Conservation (phyloP, 2,888 invertebrate genomes). For the Macrosiphum euphorbiae region DNA sequence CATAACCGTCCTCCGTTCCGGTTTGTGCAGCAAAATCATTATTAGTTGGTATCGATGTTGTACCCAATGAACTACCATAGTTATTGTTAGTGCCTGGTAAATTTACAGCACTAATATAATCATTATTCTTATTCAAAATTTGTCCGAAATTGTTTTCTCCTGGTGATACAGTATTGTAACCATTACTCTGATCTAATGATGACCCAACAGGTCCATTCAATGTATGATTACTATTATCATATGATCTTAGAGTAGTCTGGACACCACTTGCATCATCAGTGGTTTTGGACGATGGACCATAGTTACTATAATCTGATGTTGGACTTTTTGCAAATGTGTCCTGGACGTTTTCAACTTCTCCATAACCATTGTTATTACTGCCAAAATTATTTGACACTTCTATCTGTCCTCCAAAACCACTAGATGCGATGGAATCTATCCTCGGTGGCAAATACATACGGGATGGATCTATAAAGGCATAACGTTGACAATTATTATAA, state of each 20-base stretch:
- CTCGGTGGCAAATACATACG: conserved; percentile 55
- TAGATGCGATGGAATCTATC: background rate
- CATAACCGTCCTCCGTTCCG: background rate
- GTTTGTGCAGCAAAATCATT: background rate
- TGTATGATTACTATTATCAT: background rate
- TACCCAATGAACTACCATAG: background rate
- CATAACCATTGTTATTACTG: background rate
- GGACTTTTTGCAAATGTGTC: background rate
- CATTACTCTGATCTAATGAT: background rate
- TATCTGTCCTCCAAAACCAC: conserved; percentile 26
- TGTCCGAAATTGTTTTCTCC: background rate
- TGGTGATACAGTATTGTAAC: background rate
- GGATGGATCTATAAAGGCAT: conserved; percentile 37
- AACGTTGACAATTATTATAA: background rate
- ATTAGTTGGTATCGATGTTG: background rate
- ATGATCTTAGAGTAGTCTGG: background rate
- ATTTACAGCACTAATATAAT: background rate
- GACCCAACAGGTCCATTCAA: background rate
- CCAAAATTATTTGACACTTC: background rate
- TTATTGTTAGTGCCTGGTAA: background rate
- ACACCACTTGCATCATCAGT: background rate
- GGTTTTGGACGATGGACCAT: background rate
- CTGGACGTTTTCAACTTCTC: background rate
- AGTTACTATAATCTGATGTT: background rate
- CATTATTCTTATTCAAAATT: background rate